phyloP scores from a whole-genome alignment of 2,888 invertebrate genomes.

The Pterobdella sp. region DNA sequence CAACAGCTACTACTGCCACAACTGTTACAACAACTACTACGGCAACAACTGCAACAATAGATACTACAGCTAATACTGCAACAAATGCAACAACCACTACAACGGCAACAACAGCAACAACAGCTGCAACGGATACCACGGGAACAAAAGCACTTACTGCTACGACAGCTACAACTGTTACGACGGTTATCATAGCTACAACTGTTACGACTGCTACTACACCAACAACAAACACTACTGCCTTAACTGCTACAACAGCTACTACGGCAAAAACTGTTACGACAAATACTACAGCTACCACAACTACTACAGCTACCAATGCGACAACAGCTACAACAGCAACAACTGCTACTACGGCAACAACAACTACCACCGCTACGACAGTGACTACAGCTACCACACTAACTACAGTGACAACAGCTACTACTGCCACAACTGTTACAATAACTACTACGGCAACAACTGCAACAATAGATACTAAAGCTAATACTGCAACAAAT shows the following conservation, averaged over 20 bases:
- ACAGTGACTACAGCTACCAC: neutral
- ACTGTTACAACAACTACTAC: neutral
- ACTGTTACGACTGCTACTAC: neutral
- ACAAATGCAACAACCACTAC: neutral
- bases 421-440: neutral
- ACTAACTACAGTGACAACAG: neutral
- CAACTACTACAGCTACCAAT: neutral
- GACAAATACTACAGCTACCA: neutral
- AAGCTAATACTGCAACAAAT: neutral
- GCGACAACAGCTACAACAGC: neutral
- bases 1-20: slow-evolving; percentile 12
- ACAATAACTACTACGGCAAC: neutral
- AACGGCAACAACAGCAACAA: neutral
- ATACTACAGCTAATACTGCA: neutral
- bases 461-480: neutral
- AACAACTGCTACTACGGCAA: neutral
- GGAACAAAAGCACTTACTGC: neutral
- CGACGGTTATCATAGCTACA: neutral
- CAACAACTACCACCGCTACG: slow-evolving; percentile 13
- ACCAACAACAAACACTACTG: neutral
- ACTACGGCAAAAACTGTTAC: neutral
- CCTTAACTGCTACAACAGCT: neutral
- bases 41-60: neutral
- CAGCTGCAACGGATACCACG: neutral
- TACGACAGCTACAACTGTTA: neutral